Conservation (phyloP, 2,888 invertebrate species). For the Eurytoma adleriae region DNA sequence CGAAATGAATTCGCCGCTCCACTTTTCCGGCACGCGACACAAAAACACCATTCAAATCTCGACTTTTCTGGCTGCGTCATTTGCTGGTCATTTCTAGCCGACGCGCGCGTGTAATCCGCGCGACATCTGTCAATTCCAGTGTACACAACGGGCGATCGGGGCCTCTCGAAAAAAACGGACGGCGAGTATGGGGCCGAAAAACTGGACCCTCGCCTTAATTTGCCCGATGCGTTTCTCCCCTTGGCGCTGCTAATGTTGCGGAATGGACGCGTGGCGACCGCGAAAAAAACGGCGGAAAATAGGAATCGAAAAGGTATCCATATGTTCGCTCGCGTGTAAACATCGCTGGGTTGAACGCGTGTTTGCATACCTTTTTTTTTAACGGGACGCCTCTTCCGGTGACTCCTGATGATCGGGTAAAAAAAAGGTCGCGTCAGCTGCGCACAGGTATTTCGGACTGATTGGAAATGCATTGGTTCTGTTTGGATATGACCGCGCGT, state of each 20-base stretch:
- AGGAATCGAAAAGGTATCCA: constrained; percentile 20
- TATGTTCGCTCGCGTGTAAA: constrained; percentile 33
- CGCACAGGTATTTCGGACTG: constrained; percentile 23
- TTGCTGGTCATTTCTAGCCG: constrained; percentile 44
- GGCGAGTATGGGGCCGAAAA: neutral
- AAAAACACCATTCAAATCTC: constrained; percentile 5
- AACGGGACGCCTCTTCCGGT: too few species aligned
- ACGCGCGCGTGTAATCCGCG: constrained; percentile 5
- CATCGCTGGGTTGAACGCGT: constrained; percentile 3
- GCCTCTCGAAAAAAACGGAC: constrained; percentile 20
- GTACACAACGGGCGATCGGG: neutral
- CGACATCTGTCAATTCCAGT: constrained; percentile 41
- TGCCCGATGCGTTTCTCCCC: constrained; percentile 2
- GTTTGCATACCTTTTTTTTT: constrained; percentile 31
- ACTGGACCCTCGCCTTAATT: constrained; percentile 24
- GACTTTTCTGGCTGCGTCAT: constrained; percentile 49
- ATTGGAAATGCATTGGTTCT: neutral
- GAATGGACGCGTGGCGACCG: neutral
- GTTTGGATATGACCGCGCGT: neutral
- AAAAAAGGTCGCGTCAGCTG: constrained; percentile 48
- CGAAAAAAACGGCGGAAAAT: constrained; percentile 23
- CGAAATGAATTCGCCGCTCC: neutral
- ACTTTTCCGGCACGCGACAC: constrained; percentile 3
- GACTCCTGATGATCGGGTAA: neutral
- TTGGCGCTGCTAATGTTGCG: constrained; percentile 1